These are phyloP conservation scores for Chrysogorgia sp. DNA, from an alignment of 92 coral and sea anemone genomes.

Conservation along the genomic window DNA sequence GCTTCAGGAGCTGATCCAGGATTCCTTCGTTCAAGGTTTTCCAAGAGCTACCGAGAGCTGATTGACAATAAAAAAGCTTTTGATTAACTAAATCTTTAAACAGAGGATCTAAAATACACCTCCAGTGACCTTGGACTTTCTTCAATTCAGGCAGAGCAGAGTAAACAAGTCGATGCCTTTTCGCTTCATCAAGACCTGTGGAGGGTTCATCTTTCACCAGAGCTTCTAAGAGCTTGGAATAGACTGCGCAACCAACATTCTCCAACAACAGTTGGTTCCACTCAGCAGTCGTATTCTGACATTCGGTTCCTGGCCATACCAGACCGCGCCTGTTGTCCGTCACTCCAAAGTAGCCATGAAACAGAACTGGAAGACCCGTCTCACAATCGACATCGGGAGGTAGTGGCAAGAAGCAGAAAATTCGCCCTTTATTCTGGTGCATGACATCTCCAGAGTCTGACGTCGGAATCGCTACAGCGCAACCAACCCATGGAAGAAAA, in stretches of 20 bases:
- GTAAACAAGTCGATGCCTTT: conserved; percentile 36
- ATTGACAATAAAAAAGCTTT: conserved; percentile 3
- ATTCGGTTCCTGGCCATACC: conserved; percentile 92
- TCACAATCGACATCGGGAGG: conserved; percentile 89
- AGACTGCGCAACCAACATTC: conserved; percentile 36
- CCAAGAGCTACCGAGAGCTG: conserved; percentile 27
- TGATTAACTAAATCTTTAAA: conserved; percentile 25
- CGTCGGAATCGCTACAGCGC: conserved; percentile 79
- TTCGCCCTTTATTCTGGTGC: conserved; percentile 68
- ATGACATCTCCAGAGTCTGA: conserved; percentile 36
- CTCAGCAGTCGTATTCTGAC: conserved; percentile 83
- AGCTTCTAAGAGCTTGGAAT: not conserved
- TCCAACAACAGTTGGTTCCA: conserved; percentile 52
- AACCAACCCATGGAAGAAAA: conserved; percentile 92
- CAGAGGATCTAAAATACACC: conserved; percentile 71
- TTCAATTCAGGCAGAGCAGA: conserved; percentile 75
- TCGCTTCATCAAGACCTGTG: not conserved
- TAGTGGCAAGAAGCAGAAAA: conserved; percentile 86
- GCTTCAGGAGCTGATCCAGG: conserved; percentile 13
- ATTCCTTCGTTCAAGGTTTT: conserved; percentile 22
- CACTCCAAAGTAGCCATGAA: conserved; percentile 93
- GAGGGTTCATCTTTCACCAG: conserved; percentile 1
- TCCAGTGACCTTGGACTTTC: conserved; percentile 87
- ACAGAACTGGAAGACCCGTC: conserved; percentile 82
- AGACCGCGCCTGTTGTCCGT: conserved; percentile 90